Percentiles rank a stretch among this genome's conserved stretches.
Evolutionary conservation across 2,797 vertebrate genomes (phyloP).

Genomic region (Prionace glauca): DNA sequence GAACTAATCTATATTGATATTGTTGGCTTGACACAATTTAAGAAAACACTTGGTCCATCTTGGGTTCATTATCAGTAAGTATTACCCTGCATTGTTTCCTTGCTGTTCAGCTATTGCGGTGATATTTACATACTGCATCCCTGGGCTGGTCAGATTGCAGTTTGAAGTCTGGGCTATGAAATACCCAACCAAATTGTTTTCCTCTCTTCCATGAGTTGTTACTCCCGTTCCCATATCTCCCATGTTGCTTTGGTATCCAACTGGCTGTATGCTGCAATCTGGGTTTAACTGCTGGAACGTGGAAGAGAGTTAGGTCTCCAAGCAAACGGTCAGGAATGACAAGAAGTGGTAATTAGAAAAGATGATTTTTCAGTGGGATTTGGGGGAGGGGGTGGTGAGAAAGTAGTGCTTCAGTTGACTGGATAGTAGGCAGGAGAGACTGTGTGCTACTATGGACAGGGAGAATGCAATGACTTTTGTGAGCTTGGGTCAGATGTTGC

Average conservation of each 20-base stretch:
- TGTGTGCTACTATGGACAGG: neutral
- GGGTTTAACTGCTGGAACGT: neutral
- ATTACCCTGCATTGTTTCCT: neutral
- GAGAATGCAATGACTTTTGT: neutral
- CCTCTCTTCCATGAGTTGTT: neutral
- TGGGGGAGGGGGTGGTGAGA: no score
- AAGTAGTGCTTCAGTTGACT: neutral
- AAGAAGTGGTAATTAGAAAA: neutral
- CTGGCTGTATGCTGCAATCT: neutral
- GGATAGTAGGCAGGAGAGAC: neutral
- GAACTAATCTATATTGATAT: constrained; percentile 99
- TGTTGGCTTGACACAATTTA: constrained; percentile 92
- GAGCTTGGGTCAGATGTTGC: neutral
- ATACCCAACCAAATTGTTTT: neutral
- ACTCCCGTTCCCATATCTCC: neutral
- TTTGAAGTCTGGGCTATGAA: neutral
- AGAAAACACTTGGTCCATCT: constrained; percentile 93
- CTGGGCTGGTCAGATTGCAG: neutral
- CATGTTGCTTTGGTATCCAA: neutral
- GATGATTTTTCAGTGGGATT: neutral
- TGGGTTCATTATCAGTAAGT: constrained; percentile 99
- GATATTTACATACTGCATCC: neutral
- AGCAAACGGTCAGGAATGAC: neutral
- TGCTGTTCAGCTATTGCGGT: neutral
- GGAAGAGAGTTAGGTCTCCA: neutral